These are phyloP conservation scores for Odontomachus brunneus DNA, from an alignment of 1,140 invertebrate species.

Conservation along the genomic window DNA sequence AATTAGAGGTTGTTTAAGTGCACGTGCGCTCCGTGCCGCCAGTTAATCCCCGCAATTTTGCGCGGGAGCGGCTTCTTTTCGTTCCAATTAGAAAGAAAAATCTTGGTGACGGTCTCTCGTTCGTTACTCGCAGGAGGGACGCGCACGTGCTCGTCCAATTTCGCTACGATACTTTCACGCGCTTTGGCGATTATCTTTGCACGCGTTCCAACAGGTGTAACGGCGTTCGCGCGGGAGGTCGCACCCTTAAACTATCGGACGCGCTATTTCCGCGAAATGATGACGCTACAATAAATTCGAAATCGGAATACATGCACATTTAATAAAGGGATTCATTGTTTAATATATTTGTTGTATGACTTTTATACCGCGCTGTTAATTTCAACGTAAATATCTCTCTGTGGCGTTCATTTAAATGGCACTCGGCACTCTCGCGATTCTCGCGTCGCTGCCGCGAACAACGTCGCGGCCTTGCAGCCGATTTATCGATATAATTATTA, in stretches of 20 bases:
- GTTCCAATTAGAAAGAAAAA: conserved; percentile 80
- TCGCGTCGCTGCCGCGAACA: background rate
- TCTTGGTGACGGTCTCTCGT: conserved; percentile 69
- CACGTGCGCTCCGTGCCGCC: conserved; percentile 80
- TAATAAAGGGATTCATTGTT: conserved; percentile 6
- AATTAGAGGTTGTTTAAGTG: conserved; percentile 83
- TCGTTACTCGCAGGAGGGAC: conserved; percentile 68
- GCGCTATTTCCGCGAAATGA: too few relatives aligned
- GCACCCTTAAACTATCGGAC: background rate
- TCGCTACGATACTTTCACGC: conserved; percentile 38
- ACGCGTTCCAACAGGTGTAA: conserved; percentile 69
- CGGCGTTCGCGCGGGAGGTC: background rate
- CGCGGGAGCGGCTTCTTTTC: conserved; percentile 69
- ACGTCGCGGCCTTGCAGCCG: background rate
- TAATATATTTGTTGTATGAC: background rate
- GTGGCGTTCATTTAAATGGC: background rate
- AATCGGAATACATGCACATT: too few relatives aligned
- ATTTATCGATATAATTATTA: conserved; percentile 59
- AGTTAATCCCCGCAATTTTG: conserved; percentile 80
- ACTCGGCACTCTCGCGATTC: background rate
- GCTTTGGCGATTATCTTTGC: conserved; percentile 48
- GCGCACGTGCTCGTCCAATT: conserved; percentile 76
- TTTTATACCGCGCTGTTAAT: background rate
- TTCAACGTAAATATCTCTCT: background rate
- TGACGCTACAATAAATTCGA: too few relatives aligned